Conservation (phyloP, 2,113 vertebrate species). For the Pomatostomus ruficeps region DNA sequence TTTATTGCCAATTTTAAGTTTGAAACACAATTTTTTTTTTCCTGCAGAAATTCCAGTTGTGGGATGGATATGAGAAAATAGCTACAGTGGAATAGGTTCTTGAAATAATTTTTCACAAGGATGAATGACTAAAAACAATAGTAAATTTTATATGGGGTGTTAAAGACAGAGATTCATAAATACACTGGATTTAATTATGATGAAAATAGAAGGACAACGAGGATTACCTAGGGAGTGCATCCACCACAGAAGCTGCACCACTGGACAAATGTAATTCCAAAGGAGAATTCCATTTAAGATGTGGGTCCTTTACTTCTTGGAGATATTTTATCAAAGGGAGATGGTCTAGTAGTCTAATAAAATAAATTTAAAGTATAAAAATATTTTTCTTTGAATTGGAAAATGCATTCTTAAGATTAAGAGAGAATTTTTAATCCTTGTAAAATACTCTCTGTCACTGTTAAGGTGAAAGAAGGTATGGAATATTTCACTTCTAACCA, state of each 20-base stretch:
- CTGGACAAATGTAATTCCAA: neutral
- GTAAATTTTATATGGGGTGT: neutral
- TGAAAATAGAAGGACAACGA: neutral
- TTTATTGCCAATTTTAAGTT: neutral
- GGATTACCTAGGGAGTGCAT: neutral
- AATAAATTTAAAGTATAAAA: neutral
- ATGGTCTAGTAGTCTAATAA: neutral
- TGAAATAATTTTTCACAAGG: neutral
- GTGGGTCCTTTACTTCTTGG: neutral
- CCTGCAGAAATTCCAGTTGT: neutral
- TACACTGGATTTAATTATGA: neutral
- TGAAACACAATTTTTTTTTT: neutral
- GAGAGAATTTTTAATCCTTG: neutral
- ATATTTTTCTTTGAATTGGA: neutral
- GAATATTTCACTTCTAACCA: neutral
- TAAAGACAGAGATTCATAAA: neutral
- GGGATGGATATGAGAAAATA: neutral
- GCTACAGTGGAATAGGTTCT: neutral
- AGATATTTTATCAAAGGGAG: neutral
- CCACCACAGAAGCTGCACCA: neutral
- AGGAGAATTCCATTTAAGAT: neutral
- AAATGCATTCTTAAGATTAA: neutral
- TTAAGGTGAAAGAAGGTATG: neutral
- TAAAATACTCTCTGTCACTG: neutral
- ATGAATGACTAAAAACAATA: neutral